Conservation (phyloP, 2,888 invertebrate species). For the Thyatira batis region DNA sequence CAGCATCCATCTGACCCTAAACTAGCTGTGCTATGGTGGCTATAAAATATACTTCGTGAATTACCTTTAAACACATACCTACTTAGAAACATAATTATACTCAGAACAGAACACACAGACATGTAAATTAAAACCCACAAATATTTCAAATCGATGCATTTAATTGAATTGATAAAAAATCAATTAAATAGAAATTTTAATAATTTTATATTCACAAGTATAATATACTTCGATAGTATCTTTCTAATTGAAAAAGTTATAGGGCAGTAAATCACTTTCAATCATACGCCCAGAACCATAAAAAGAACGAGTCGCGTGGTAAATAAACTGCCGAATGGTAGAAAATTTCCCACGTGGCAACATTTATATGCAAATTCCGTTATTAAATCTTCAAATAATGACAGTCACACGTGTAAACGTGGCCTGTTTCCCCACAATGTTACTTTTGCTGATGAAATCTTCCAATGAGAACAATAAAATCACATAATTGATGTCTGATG, state of each 20-base stretch:
- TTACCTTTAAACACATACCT: no score
- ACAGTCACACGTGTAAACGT: background rate
- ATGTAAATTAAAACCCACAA: no score
- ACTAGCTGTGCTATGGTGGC: no score
- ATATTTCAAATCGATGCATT: no score
- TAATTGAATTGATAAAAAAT: no score
- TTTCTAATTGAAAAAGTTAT: background rate
- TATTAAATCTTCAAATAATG: background rate
- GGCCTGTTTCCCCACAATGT: background rate
- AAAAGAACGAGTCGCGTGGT: background rate
- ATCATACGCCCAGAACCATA: background rate
- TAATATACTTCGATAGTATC: background rate
- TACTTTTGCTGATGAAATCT: background rate
- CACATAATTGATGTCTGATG: conserved; percentile 22
- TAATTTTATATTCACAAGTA: background rate
- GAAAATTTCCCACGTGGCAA: background rate
- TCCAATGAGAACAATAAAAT: background rate
- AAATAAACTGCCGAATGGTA: background rate
- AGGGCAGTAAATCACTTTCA: background rate
- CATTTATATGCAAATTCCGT: background rate
- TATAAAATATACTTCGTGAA: no score
- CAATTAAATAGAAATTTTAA: background rate
- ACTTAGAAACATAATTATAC: no score
- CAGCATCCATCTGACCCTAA: no score
- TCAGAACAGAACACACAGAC: no score